phyloP scores from a whole-genome alignment of 2,797 vertebrate genomes.

The Chaetodon trifasciatus region DNA sequence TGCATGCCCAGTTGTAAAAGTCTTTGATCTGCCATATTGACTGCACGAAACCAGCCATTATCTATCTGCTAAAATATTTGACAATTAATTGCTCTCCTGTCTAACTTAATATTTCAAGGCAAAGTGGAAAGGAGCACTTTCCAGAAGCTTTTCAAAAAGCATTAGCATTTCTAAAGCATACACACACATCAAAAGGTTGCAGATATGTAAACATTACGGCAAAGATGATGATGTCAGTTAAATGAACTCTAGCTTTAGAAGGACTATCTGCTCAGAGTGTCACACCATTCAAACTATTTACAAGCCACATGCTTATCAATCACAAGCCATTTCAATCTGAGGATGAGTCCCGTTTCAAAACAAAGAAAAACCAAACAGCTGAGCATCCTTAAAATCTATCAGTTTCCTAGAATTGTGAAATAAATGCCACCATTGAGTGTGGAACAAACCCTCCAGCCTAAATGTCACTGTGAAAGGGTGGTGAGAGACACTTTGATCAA shows the following conservation, averaged over 20 bases:
- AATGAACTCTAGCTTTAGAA: slow-evolving; percentile 48
- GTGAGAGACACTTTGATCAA: slow-evolving; percentile 77
- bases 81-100: slow-evolving; percentile 8
- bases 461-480: slow-evolving; percentile 38
- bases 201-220: slow-evolving; percentile 17
- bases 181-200: slow-evolving; percentile 50
- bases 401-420: slow-evolving; percentile 49
- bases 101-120: slow-evolving; percentile 5
- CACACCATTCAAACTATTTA: slow-evolving; percentile 13
- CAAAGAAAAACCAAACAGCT: slow-evolving; percentile 17
- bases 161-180: slow-evolving; percentile 27
- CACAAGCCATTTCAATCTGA: slow-evolving; percentile 31
- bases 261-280: slow-evolving; percentile 27
- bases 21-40: slow-evolving; percentile 4
- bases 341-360: slow-evolving; percentile 22
- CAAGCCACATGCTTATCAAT: slow-evolving; percentile 26
- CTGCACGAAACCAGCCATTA: slow-evolving; percentile 1
- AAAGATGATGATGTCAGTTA: slow-evolving; percentile 40
- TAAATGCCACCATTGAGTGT: slow-evolving; percentile 55
- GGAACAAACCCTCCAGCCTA: slow-evolving; percentile 48
- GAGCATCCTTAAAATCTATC: slow-evolving; percentile 39
- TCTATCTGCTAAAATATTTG: slow-evolving; percentile 13
- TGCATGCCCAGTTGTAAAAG: neutral
- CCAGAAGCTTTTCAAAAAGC: slow-evolving; percentile 16
- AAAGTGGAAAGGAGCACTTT: slow-evolving; percentile 24